Conservation (phyloP, 2,113 vertebrate genomes). For the Istiophorus platypterus region DNA sequence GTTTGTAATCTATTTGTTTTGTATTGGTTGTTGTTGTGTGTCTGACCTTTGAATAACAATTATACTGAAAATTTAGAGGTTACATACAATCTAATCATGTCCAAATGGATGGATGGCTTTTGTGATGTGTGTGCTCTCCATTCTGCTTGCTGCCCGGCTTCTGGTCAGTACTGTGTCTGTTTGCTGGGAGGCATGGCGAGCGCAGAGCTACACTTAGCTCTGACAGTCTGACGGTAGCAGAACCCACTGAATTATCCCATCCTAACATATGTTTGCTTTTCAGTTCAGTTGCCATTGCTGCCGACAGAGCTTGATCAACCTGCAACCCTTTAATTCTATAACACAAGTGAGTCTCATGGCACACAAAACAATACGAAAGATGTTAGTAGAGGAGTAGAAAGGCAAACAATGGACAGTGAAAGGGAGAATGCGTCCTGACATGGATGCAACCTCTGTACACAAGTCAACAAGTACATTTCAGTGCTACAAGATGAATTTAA, state of each 20-base stretch:
- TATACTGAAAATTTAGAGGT: conserved; percentile 42
- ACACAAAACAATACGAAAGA: conserved; percentile 6
- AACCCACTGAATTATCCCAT: conserved; percentile 26
- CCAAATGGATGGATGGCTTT: conserved; percentile 40
- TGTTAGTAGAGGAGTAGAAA: conserved; percentile 6
- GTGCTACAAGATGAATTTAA: not conserved
- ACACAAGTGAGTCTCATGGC: conserved; percentile 12
- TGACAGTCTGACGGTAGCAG: conserved; percentile 30
- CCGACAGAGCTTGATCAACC: conserved; percentile 13
- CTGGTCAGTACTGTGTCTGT: conserved; percentile 1
- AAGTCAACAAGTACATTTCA: not conserved
- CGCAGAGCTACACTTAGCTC: not conserved
- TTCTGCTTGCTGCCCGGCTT: not conserved
- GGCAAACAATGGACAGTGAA: conserved; percentile 12
- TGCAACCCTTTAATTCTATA: not conserved
- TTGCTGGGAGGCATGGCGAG: not conserved
- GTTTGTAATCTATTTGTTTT: conserved; percentile 41
- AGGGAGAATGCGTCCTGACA: conserved; percentile 19
- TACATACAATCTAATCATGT: conserved; percentile 53
- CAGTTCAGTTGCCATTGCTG: not conserved
- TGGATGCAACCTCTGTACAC: conserved; percentile 6
- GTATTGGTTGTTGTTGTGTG: conserved; percentile 25
- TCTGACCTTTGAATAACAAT: conserved; percentile 72
- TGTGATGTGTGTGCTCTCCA: conserved; percentile 4
- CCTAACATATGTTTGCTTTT: conserved; percentile 19